Evolutionary conservation across 2,113 vertebrate species (phyloP).

Genomic region (Gopherus flavomarginatus): DNA sequence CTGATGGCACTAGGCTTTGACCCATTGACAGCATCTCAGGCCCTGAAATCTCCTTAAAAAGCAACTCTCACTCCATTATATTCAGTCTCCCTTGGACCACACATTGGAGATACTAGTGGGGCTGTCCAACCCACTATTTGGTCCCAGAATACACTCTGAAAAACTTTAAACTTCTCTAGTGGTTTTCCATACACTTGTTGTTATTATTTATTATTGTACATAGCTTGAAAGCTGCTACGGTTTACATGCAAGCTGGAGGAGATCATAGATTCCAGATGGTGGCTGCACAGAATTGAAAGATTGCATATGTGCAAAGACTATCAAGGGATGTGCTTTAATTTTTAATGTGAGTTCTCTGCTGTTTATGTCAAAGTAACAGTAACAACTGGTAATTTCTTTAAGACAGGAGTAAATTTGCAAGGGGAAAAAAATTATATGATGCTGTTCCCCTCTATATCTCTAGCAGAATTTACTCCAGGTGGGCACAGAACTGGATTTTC

Average conservation of each 20-base stretch:
- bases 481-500: neutral
- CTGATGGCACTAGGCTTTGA: neutral
- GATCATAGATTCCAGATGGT: neutral
- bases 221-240: neutral
- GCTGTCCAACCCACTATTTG: neutral
- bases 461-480: neutral
- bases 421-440: neutral
- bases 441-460: neutral
- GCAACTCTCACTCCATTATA: neutral
- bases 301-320: neutral
- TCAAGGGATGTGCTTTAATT: neutral
- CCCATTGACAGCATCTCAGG: neutral
- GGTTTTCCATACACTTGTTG: neutral
- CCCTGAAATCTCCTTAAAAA: neutral
- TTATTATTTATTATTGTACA: neutral
- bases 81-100: neutral
- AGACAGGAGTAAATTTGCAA: neutral
- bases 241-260: neutral
- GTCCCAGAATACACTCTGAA: neutral
- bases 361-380: neutral
- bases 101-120: fast-evolving
- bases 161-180: neutral
- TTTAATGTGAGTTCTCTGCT: neutral
- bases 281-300: neutral
- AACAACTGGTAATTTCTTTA: neutral